Conservation (phyloP, 2,888 invertebrate genomes). For the Polylopha cassiicola region DNA sequence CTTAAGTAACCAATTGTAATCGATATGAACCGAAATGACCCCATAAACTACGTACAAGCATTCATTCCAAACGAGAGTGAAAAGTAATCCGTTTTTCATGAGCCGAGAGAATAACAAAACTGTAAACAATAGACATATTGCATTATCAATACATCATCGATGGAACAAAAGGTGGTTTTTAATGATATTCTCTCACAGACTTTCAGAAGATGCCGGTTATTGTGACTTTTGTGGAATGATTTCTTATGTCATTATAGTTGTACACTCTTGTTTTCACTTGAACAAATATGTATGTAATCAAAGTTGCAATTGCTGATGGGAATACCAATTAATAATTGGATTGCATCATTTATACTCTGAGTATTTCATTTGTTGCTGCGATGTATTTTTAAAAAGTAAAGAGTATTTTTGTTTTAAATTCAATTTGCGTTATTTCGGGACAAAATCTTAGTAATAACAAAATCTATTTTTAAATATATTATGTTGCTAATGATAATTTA, state of each 20-base stretch:
- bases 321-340: no score
- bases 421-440: no score
- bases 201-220: conserved; percentile 41
- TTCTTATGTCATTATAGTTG: conserved; percentile 31
- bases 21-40: no score
- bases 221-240: conserved; percentile 34
- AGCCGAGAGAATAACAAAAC: conserved; percentile 8
- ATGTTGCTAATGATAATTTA: no score
- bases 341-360: no score
- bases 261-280: conserved; percentile 40
- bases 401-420: no score
- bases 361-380: no score
- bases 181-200: conserved; percentile 41
- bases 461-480: no score
- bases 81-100: conserved; percentile 7
- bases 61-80: conserved; percentile 16
- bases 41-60: not conserved
- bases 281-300: conserved; percentile 7
- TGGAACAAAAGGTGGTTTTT: conserved; percentile 40
- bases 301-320: no score
- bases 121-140: conserved; percentile 17
- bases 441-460: no score
- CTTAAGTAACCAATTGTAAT: no score
- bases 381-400: no score
- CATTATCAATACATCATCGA: conserved; percentile 27